Evolutionary conservation across 1,140 invertebrate genomes (phyloP), one percentile per base, ranked within the genome.

Genomic region (Homarus americanus): DNA sequence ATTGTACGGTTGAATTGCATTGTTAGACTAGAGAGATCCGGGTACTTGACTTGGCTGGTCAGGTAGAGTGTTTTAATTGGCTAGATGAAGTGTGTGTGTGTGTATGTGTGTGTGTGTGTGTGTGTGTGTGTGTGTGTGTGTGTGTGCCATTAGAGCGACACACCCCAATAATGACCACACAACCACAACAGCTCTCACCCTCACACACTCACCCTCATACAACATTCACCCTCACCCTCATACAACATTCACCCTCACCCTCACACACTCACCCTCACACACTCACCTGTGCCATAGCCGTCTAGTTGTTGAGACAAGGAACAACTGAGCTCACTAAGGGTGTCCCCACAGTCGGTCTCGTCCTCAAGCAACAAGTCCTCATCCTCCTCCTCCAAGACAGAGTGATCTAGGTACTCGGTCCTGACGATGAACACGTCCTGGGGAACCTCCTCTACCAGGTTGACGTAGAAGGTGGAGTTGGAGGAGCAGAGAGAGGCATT

Each of bases 381-480:
- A 24, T 75, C 66, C 15, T 89, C 87, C n/a, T 88, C 86, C 78
- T 89, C 87, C 66, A 82, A 53, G 12, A 89, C 87, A 38, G 44
- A 88, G 32, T 88, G 86, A 20, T 69, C 76, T n/a, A 49, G 44
- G 53, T 58, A 82, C 28, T 89, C 87, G 40, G 73, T 38, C 44
- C 79, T 89, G n/a, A 89, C 34, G 63, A 75, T 76, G 53, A 82
- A 75, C 36, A 89, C 78, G 36, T 75, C 78, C 63, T 89, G 58
- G 24, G 87, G 87, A 20, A 89, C 87, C 79, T 89, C 87, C 66
- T 89, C 87, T 79, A 89, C 87, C 79, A 89, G 87, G 66, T 82
- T 82, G 49, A 89, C 87, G 75, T 89, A 89, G 87, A 89, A 89
- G 78, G 87, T 89, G 87, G 87, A 82, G 69, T 72, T 82, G 63